Conservation (phyloP, 2,797 vertebrate genomes). For the Myripristis murdjan region DNA sequence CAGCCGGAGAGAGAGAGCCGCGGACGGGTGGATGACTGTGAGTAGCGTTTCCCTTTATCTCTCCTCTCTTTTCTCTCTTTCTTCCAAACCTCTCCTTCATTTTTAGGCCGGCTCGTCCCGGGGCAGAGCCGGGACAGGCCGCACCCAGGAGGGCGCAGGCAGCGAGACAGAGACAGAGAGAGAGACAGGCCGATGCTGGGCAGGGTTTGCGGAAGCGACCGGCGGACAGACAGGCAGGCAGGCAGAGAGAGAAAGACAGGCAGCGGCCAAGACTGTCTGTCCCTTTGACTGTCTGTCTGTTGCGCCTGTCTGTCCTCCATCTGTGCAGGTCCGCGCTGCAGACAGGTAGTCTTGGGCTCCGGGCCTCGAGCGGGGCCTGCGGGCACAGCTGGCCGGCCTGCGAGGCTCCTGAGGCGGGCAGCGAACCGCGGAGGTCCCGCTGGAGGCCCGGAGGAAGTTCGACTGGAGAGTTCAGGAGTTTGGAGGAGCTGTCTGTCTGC, state of each 20-base stretch:
- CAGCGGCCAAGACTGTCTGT: background rate
- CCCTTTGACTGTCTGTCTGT: background rate
- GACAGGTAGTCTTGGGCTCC: slow-evolving; percentile 1
- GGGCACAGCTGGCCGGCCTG: slow-evolving; percentile 30
- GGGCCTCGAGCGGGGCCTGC: slow-evolving; percentile 57
- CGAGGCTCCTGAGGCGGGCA: slow-evolving; percentile 44
- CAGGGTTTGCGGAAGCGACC: slow-evolving; percentile 81
- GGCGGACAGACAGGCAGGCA: slow-evolving; percentile 57
- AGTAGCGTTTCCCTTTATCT: slow-evolving; percentile 61
- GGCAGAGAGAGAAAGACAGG: slow-evolving; percentile 41
- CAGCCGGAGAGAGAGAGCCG: slow-evolving; percentile 42
- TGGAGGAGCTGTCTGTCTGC: slow-evolving; percentile 19
- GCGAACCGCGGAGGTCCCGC: slow-evolving; percentile 52
- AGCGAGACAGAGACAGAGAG: background rate
- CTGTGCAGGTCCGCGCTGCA: background rate
- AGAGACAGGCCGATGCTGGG: slow-evolving; percentile 50
- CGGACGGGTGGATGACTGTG: slow-evolving; percentile 75
- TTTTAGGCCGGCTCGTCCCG: background rate
- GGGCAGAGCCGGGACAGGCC: background rate
- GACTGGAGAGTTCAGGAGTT: slow-evolving; percentile 44
- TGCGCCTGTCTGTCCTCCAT: slow-evolving; percentile 4
- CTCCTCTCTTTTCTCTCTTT: slow-evolving; percentile 13
- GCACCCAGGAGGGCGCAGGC: background rate
- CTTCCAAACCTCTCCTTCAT: background rate
- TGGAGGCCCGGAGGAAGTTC: slow-evolving; percentile 33